Percentiles rank a stretch among this genome's conserved stretches.
Conservation (phyloP, 1,140 invertebrate species). For the Trichogramma pretiosum region DNA sequence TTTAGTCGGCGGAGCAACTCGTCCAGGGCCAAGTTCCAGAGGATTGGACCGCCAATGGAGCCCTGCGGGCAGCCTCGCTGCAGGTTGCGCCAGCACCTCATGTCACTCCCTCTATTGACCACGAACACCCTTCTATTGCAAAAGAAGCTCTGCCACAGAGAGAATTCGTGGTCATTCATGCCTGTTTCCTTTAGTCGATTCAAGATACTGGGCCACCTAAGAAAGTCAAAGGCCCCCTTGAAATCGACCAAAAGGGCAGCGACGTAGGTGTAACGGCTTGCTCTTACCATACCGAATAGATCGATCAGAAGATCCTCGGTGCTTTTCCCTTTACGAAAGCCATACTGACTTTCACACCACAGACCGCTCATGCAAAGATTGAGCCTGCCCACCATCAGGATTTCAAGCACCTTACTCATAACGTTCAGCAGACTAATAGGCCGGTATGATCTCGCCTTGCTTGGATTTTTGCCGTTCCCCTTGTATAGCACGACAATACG, state of each 20-base stretch:
- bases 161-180: neutral
- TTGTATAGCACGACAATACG: neutral
- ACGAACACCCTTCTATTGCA: slow-evolving; percentile 4
- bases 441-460: slow-evolving; percentile 11
- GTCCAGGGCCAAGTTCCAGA: slow-evolving; percentile 27
- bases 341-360: neutral
- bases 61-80: slow-evolving; percentile 17
- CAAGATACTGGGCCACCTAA: slow-evolving; percentile 21
- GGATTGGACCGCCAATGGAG: slow-evolving; percentile 16
- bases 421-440: slow-evolving; percentile 15
- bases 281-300: neutral
- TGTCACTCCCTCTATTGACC: neutral
- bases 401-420: too few relatives aligned
- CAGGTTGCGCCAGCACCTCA: neutral
- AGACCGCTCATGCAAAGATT: neutral
- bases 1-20: slow-evolving; percentile 14
- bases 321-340: neutral
- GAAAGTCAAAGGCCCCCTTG: slow-evolving; percentile 8
- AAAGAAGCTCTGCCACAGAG: slow-evolving; percentile 6
- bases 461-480: neutral
- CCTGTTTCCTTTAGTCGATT: neutral
- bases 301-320: neutral
- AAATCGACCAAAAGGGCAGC: neutral
- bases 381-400: slow-evolving; percentile 21
- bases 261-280: slow-evolving; percentile 1